Evolutionary conservation across 1,140 invertebrate genomes (phyloP).

Genomic region (Heliconius himera): DNA sequence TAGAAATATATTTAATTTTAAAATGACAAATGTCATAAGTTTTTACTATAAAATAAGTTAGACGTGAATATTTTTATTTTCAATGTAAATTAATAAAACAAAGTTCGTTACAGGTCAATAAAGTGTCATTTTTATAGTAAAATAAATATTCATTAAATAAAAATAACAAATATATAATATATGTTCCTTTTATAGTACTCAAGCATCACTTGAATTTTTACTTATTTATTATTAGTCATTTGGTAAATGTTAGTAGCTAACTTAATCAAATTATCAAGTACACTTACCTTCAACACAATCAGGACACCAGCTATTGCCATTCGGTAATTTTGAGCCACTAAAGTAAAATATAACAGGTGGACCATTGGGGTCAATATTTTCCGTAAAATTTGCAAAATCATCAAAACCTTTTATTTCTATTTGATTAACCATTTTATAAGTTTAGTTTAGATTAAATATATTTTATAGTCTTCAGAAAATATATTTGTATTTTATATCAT

Average conservation of each 20-base stretch:
- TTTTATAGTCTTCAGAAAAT: not conserved
- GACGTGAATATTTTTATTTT: not conserved
- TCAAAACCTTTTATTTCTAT: conserved; percentile 66
- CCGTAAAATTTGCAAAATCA: conserved; percentile 63
- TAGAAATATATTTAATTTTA: not conserved
- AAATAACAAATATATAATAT: too few relatives aligned
- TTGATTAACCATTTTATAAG: conserved; percentile 52
- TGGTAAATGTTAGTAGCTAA: not conserved
- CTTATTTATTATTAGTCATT: too few relatives aligned
- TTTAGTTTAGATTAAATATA: not conserved
- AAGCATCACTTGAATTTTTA: too few relatives aligned
- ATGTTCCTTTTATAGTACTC: too few relatives aligned
- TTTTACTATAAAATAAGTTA: not conserved
- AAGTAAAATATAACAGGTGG: conserved; percentile 84
- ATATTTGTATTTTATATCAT: not conserved
- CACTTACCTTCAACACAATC: conserved; percentile 86
- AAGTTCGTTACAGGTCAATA: too few relatives aligned
- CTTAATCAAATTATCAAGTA: not conserved
- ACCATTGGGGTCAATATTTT: conserved; percentile 53
- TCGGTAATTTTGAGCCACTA: conserved; percentile 84
- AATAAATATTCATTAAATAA: too few relatives aligned
- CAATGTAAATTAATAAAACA: too few relatives aligned
- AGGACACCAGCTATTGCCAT: conserved; percentile 88
- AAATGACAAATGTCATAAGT: conserved; percentile 5
- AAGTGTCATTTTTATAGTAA: too few relatives aligned